Evolutionary conservation across 2,113 vertebrate species (phyloP).

Genomic region (Alethe castanea): DNA sequence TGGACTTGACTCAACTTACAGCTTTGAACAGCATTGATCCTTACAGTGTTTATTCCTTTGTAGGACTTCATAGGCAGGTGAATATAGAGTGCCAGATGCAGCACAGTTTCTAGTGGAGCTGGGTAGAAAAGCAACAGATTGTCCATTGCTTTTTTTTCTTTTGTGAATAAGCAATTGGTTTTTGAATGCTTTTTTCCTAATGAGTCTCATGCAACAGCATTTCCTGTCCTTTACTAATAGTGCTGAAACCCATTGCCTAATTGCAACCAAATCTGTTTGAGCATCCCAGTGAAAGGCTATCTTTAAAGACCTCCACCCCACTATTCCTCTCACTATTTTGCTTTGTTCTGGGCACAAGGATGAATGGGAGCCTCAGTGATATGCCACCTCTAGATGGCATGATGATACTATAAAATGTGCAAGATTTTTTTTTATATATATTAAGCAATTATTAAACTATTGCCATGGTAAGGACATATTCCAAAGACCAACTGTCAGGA

Average conservation of each 20-base stretch:
- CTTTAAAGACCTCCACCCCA: background rate
- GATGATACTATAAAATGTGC: constrained; percentile 15
- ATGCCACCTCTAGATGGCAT: constrained; percentile 64
- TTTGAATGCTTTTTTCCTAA: background rate
- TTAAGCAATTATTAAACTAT: background rate
- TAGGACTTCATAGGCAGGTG: background rate
- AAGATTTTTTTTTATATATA: background rate
- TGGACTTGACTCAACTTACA: background rate
- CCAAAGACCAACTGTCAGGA: background rate
- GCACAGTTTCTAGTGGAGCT: background rate
- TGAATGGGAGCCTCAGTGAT: background rate
- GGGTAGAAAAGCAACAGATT: background rate
- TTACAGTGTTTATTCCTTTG: background rate
- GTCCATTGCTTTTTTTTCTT: background rate
- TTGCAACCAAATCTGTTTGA: background rate
- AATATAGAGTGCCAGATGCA: background rate
- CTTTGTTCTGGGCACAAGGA: background rate
- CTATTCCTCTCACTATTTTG: background rate
- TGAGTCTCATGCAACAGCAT: background rate
- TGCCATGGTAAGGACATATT: background rate
- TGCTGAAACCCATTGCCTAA: background rate
- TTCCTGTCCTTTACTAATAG: background rate
- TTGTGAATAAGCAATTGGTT: background rate
- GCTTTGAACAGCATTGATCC: background rate
- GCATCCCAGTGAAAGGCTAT: background rate